Evolutionary conservation across 2,797 vertebrate species (phyloP).

Genomic region (Xenentodon cancila): DNA sequence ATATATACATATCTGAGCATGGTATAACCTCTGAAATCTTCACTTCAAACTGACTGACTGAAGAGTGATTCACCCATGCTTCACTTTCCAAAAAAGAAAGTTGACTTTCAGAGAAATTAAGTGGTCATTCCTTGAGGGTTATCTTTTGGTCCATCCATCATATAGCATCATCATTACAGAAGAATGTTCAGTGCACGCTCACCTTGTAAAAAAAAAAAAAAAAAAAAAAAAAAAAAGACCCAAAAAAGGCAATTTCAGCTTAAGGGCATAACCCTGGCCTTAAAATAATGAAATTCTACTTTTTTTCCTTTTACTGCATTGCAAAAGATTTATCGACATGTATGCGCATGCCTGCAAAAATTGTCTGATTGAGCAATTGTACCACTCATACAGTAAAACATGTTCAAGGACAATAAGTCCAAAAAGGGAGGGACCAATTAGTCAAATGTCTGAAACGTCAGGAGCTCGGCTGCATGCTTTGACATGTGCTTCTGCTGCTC

Average conservation of each 20-base stretch:
- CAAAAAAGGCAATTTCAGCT: neutral
- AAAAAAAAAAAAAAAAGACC: neutral
- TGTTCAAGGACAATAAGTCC: neutral
- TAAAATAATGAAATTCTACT: neutral
- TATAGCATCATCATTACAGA: neutral
- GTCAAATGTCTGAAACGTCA: conserved; percentile 12
- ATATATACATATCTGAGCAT: no score
- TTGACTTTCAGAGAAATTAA: conserved; percentile 3
- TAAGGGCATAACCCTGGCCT: neutral
- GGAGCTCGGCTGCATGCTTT: conserved; percentile 24
- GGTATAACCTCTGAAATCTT: no score
- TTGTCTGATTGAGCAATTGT: conserved; percentile 11
- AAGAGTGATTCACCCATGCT: no score
- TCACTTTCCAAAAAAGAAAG: neutral
- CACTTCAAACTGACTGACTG: no score
- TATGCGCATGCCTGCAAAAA: no score
- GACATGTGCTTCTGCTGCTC: conserved; percentile 38
- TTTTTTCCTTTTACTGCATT: neutral
- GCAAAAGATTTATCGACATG: neutral
- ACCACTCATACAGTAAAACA: neutral
- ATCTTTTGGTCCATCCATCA: conserved; percentile 23
- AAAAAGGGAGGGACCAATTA: conserved; percentile 12
- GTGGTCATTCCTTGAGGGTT: conserved; percentile 5
- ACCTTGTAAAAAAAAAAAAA: neutral
- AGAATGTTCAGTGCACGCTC: neutral